Evolutionary conservation across 2,113 vertebrate genomes (phyloP), one percentile per base, ranked within the genome.

Genomic region (Desmodus rotundus): DNA sequence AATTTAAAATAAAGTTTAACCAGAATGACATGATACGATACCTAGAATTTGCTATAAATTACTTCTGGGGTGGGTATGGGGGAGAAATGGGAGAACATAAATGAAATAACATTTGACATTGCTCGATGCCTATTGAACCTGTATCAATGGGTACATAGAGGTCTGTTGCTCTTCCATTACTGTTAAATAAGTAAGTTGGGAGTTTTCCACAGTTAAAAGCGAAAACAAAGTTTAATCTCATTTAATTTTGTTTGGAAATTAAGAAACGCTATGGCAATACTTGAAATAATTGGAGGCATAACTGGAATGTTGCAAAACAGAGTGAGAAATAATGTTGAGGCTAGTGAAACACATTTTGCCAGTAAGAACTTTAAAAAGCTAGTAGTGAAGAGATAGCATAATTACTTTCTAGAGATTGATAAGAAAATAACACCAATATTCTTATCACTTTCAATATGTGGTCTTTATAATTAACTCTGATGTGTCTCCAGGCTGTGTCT

Each of bases 381-480:
- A n/a, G 20, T 45, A 87, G 90, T 74, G n/a, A 94, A 76, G 63
- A 85, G 81, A 95, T 68, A 96, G 89, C 68, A 89, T 93, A 94
- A 94, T 89, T 89, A 94, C 63, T 94, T 97, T 73, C 72, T 93
- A 78, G 82, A 97, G 93, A 95, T 74, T 97, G 89, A 97, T 94
- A 97, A 87, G 89, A 63, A 98, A 97, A 98, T 96, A 94, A 74
- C 78, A 97, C 56, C 94, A 96, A 96, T 97, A 97, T 97, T 95
- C 96, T 96, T 93, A 96, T 97, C 93, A 94, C 80, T 96, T 96
- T 96, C 87, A 96, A 96, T 97, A 91, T 97, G 86, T 43, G 16
- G 67, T 96, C 96, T 97, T 97, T 97, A 96, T 76, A 94, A 97
- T 82, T 96, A 96, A 96, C 92, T 97, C 70, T 58, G 61, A 85